Percentiles rank a stretch among this genome's conserved stretches.
Evolutionary conservation across 2,888 invertebrate genomes (phyloP).

Genomic region (Acleris cristana): DNA sequence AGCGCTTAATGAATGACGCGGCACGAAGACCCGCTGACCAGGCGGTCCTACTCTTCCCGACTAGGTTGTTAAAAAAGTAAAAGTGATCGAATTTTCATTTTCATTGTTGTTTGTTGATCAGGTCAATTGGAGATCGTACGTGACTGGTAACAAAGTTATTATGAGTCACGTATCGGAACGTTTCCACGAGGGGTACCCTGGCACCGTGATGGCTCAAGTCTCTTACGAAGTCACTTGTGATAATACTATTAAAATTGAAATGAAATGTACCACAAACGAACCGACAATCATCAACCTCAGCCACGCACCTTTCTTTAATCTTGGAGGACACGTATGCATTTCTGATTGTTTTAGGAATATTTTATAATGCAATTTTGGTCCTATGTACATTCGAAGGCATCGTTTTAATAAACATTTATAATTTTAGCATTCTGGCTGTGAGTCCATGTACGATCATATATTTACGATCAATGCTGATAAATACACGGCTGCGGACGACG

Average conservation of each 20-base stretch:
- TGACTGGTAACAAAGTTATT: slow-evolving; percentile 85
- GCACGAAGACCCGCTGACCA: no score
- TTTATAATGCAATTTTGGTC: no score
- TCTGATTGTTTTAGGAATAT: slow-evolving; percentile 25
- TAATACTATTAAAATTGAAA: slow-evolving; percentile 89
- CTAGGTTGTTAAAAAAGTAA: neutral
- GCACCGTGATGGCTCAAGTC: slow-evolving; percentile 88
- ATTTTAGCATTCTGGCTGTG: slow-evolving; percentile 84
- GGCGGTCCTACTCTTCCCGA: neutral
- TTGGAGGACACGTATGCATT: slow-evolving; percentile 91
- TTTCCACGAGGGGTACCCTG: slow-evolving; percentile 95
- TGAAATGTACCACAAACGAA: slow-evolving; percentile 89
- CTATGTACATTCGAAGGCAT: no score
- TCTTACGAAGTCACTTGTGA: slow-evolving; percentile 88
- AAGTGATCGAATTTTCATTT: no score
- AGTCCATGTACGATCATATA: slow-evolving; percentile 87
- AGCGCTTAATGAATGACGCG: no score
- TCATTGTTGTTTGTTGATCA: slow-evolving; percentile 39
- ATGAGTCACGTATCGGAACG: slow-evolving; percentile 91
- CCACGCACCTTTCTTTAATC: slow-evolving; percentile 95
- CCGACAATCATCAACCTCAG: slow-evolving; percentile 94
- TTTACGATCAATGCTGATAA: slow-evolving; percentile 90
- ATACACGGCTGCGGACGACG: slow-evolving; percentile 88
- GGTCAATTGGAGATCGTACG: slow-evolving; percentile 87
- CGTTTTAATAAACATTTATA: neutral